These are phyloP conservation scores for Myotis yumanensis DNA, from an alignment of 2,113 vertebrate genomes.

Conservation along the genomic window DNA sequence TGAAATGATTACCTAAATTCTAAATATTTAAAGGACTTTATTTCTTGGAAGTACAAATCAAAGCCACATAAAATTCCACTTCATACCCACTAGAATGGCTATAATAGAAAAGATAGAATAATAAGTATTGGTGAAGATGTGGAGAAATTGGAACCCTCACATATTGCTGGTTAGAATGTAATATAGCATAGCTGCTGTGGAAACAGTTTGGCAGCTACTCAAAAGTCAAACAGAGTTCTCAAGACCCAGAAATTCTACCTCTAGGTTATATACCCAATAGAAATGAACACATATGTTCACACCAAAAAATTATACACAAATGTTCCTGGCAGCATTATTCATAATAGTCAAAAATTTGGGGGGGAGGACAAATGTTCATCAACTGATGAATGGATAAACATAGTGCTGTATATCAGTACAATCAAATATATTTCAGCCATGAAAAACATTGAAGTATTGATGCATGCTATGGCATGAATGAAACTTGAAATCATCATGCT, in stretches of 20 bases:
- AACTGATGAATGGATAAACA: not conserved
- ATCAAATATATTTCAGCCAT: not conserved
- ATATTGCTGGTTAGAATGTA: not conserved
- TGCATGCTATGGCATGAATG: not conserved
- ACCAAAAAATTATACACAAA: not conserved
- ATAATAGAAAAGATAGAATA: slow-evolving; percentile 11
- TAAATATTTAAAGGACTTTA: not conserved
- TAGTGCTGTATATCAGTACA: not conserved
- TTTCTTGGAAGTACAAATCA: slow-evolving; percentile 28
- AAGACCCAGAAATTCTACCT: not conserved
- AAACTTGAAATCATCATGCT: not conserved
- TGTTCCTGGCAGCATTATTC: not conserved
- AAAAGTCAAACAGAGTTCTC: not conserved
- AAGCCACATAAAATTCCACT: not conserved
- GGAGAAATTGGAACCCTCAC: not conserved
- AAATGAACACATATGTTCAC: slow-evolving; percentile 33
- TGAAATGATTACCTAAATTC: not conserved
- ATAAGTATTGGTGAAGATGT: not conserved
- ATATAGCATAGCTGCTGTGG: not conserved
- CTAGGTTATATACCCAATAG: not conserved
- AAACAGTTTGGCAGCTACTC: not conserved
- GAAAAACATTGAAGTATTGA: not conserved
- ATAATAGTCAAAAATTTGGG: not conserved
- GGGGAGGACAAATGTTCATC: not conserved
- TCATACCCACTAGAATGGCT: not conserved